Base-by-base conservation (phyloP, 2,888 invertebrate species). In the Phaedon cochleariae region DNA sequence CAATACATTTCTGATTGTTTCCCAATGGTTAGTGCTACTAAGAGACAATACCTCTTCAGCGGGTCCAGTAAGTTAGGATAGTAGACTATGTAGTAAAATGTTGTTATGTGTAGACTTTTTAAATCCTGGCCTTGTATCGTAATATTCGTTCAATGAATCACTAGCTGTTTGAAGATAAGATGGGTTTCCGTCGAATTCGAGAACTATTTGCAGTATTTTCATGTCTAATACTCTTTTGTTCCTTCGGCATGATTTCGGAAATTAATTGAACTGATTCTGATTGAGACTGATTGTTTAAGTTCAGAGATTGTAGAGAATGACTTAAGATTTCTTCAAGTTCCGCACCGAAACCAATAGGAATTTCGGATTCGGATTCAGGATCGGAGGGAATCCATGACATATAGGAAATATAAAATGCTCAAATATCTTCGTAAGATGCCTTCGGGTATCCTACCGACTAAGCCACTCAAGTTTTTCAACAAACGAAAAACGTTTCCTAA, bases 321-420 rank as follows among this genome's bases (percentile, higher is more conserved):
- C 34, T 34, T 34, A 34, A 34, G 54, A 51, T 61, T 53, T 29
- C 61, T 52, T 12, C 12, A 26, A 53, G 20, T 49, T 18, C n/a
- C 22, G 12, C n/a, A 54, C 15, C 21, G n/a, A 26, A 5, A 26
- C 26, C 26, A 7, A 26, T 26, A 26, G 26, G 7, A 26, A 26
- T 26, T 26, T 26, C 7, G 3, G 26, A 26, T 26, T 26, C 26
- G 26, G 26, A 26, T 26, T 26, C 26, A 26, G 26, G 26, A 26
- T 26, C 26, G 26, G 26, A 26, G 26, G 26, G 7, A 26, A 26
- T 26, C 3, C 3, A 26, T 26, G 26, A 26, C 26, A 26, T 26
- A 26, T 26, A 26, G 26, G 26, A 26, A 26, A 26, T 26, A 26
- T 26, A 3, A 7, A 26, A 5, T 26, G 7, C 26, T 26, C 7